These are phyloP conservation scores for Molorchus minor DNA, from an alignment of 2,888 invertebrate genomes.

Conservation along the genomic window DNA sequence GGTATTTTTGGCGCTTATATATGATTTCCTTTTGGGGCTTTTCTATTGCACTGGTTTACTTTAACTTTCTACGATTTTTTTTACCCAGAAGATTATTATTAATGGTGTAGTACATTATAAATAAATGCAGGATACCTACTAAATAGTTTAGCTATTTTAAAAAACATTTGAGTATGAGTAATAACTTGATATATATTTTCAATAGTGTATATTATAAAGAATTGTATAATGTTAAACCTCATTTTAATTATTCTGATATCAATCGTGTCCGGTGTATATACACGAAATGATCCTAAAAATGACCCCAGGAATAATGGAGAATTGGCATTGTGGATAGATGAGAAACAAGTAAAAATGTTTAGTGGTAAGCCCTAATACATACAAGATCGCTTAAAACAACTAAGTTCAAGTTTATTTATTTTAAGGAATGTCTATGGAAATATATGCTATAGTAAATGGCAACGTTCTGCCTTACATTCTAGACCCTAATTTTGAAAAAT, in stretches of 20 bases:
- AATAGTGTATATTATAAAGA: constrained; percentile 50
- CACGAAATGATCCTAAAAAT: constrained; percentile 59
- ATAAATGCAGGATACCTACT: no score
- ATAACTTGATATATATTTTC: constrained; percentile 33
- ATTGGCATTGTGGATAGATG: constrained; percentile 89
- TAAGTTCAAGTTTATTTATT: no score
- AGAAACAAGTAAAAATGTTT: constrained; percentile 89
- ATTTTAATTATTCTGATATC: constrained; percentile 45
- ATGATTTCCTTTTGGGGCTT: no score
- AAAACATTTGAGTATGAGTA: no score
- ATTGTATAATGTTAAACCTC: constrained; percentile 49
- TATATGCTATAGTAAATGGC: constrained; percentile 89
- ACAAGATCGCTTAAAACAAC: neutral
- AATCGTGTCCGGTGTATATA: constrained; percentile 43
- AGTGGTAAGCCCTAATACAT: constrained; percentile 70
- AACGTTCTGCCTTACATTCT: constrained; percentile 85
- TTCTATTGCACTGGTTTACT: no score
- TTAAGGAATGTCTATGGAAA: constrained; percentile 84
- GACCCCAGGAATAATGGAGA: constrained; percentile 66
- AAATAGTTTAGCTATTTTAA: neutral
- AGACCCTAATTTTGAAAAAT: constrained; percentile 89
- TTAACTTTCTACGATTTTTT: no score
- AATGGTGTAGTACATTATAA: no score
- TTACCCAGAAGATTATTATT: no score
- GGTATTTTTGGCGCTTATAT: no score